Conservation (phyloP, 2,888 invertebrate species). For the Limnephilus auricula region DNA sequence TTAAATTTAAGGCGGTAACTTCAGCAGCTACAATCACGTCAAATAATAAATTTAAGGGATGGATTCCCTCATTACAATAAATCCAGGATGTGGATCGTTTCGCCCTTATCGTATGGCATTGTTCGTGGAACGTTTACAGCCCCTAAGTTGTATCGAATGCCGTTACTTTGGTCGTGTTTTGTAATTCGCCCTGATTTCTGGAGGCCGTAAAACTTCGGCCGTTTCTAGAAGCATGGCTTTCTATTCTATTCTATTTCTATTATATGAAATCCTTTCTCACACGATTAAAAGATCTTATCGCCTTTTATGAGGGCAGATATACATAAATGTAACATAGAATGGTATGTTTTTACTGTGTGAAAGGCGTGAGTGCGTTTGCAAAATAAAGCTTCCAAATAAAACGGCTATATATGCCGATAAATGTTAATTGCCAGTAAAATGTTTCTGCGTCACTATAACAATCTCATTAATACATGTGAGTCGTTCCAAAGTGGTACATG, state of each 20-base stretch:
- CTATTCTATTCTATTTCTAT: no score
- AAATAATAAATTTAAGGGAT: not conserved
- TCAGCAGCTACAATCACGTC: not conserved
- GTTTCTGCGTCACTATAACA: not conserved
- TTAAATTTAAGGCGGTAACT: not conserved
- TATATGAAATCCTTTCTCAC: not conserved
- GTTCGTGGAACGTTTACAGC: not conserved
- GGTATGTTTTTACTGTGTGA: not conserved
- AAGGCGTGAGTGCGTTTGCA: not conserved
- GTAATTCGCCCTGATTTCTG: not conserved
- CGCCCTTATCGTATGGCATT: not conserved
- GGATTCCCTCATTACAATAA: slow-evolving; percentile 2
- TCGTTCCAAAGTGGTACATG: not conserved
- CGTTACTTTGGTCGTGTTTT: not conserved
- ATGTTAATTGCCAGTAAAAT: not conserved
- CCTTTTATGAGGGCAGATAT: not conserved
- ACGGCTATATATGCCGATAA: not conserved
- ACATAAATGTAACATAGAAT: not conserved
- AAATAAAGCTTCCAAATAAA: not conserved
- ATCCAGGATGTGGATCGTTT: not conserved
- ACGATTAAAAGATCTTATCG: not conserved
- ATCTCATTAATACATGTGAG: not conserved
- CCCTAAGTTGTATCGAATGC: not conserved
- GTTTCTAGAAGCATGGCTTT: not conserved
- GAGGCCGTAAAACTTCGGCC: not conserved